A percentile compares a stretch with the other conserved stretches of the same genome.
Conservation (phyloP, 1,140 invertebrate genomes). For the Venturia canescens region DNA sequence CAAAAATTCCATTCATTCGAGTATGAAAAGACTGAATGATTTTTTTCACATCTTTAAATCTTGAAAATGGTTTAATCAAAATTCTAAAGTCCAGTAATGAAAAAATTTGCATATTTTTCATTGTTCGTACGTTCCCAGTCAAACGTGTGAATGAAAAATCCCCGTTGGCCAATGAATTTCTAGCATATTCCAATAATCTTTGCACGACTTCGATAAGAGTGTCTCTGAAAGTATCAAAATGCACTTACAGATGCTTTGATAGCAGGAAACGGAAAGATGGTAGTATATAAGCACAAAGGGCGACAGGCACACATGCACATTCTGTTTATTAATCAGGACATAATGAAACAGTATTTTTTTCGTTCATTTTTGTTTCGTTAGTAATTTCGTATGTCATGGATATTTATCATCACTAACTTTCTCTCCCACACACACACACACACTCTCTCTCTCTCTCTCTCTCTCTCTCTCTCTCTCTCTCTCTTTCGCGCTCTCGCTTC, state of each 20-base stretch:
- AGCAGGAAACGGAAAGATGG: constrained; percentile 8
- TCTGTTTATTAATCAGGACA: constrained; percentile 78
- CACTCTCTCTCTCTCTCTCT: neutral
- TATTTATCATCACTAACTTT: constrained; percentile 43
- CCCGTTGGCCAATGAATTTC: too few species aligned
- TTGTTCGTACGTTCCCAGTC: too few species aligned
- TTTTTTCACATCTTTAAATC: too few species aligned
- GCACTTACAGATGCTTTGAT: constrained; percentile 8
- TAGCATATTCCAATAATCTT: too few species aligned
- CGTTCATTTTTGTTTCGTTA: constrained; percentile 56
- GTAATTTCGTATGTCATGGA: constrained; percentile 45
- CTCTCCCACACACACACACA: constrained; percentile 7
- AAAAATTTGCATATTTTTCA: too few species aligned
- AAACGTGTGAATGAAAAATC: too few species aligned
- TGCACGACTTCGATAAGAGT: too few species aligned
- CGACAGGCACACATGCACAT: constrained; percentile 77
- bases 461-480: too few species aligned
- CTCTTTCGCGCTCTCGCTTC: neutral
- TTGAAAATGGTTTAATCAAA: too few species aligned
- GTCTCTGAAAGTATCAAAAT: constrained; percentile 3
- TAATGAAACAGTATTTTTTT: constrained; percentile 72
- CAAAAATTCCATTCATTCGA: too few species aligned
- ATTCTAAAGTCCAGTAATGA: too few species aligned
- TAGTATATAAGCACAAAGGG: constrained; percentile 72
- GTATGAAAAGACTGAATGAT: too few species aligned